Conservation (phyloP, 2,888 invertebrate species). For the Brachyopa scutellaris region DNA sequence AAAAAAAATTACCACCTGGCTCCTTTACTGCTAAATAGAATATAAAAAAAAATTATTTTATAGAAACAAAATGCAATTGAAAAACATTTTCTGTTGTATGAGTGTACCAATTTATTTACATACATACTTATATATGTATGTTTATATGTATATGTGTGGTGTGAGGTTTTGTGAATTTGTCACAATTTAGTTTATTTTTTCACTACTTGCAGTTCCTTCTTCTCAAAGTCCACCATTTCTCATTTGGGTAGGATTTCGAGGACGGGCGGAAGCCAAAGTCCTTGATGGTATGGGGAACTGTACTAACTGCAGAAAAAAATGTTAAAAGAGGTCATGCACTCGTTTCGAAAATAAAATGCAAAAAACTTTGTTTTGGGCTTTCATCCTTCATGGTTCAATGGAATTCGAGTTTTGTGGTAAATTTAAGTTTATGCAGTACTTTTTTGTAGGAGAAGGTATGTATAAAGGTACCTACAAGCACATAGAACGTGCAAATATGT, state of each 20-base stretch:
- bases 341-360: constrained; percentile 37
- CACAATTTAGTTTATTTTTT: constrained; percentile 55
- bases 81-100: constrained; percentile 13
- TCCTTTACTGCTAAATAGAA: constrained; percentile 70
- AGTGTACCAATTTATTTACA: too few species aligned
- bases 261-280: neutral
- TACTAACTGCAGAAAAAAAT: constrained; percentile 24
- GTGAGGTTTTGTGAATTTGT: constrained; percentile 53
- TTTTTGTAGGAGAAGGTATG: constrained; percentile 9
- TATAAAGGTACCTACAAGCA: neutral
- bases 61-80: constrained; percentile 64
- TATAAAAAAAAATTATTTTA: constrained; percentile 36
- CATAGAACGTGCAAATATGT: too few species aligned
- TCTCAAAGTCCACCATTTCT: constrained; percentile 25
- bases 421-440: constrained; percentile 24
- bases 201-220: constrained; percentile 45
- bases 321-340: constrained; percentile 69
- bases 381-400: constrained; percentile 32
- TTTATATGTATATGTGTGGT: neutral
- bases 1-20: constrained; percentile 72
- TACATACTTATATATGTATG: too few species aligned
- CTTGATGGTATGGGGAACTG: neutral
- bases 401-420: constrained; percentile 31
- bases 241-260: constrained; percentile 4
- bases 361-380: constrained; percentile 55